These are phyloP conservation scores for Molossus alvarezi DNA, from an alignment of 2,797 vertebrate species.

Conservation along the genomic window DNA sequence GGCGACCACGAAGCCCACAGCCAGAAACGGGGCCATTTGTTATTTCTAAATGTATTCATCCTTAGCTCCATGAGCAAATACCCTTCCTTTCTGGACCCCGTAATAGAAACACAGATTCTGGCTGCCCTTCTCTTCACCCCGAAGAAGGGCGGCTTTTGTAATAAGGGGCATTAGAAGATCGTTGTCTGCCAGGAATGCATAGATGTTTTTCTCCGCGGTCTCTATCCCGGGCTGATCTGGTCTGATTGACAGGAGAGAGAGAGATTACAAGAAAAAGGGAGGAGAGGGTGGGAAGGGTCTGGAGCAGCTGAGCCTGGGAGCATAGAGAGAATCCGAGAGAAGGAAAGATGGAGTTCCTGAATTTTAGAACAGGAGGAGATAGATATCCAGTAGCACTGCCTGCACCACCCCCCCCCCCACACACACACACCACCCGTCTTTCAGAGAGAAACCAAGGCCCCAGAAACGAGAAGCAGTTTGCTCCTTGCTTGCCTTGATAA, in stretches of 20 bases:
- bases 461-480: background rate
- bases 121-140: slow-evolving; percentile 95
- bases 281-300: background rate
- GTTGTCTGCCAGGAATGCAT: slow-evolving; percentile 87
- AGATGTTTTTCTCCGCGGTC: slow-evolving; percentile 68
- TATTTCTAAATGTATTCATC: slow-evolving; percentile 86
- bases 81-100: slow-evolving; percentile 83
- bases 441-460: slow-evolving; percentile 31
- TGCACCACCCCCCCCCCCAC: background rate
- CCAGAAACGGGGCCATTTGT: slow-evolving; percentile 76
- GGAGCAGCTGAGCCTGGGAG: background rate
- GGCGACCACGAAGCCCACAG: background rate
- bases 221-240: slow-evolving; percentile 83
- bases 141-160: slow-evolving; percentile 89
- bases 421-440: background rate
- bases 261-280: background rate
- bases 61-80: background rate
- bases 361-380: background rate
- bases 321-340: slow-evolving; percentile 69
- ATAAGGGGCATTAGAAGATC: slow-evolving; percentile 85
- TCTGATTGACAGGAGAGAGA: slow-evolving; percentile 75
- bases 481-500: background rate
- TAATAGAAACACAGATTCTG: slow-evolving; percentile 93
- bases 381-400: background rate
- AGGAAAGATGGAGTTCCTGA: slow-evolving; percentile 78